Evolutionary conservation across 2,797 vertebrate species (phyloP).

Genomic region (Takifugu rubripes): DNA sequence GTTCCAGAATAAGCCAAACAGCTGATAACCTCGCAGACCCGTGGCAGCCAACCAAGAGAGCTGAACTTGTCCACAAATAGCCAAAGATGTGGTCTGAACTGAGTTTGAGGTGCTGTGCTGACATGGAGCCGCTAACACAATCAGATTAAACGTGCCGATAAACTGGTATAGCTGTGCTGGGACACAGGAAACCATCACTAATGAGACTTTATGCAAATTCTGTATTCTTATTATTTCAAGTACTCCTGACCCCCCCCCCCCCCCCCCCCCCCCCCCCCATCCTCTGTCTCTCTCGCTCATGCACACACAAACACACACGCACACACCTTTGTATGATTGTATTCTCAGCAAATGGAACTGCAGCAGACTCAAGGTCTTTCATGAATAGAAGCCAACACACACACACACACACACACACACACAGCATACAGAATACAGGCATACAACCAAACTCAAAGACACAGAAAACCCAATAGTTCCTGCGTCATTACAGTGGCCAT

Average conservation of each 20-base stretch:
- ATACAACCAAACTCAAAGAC: constrained; percentile 50
- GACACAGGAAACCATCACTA: too few species aligned
- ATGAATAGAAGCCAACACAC: constrained; percentile 40
- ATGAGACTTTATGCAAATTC: not conserved
- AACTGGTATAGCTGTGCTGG: too few species aligned
- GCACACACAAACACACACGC: constrained; percentile 1
- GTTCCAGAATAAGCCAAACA: too few species aligned
- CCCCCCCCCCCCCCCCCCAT: not conserved
- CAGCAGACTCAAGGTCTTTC: constrained; percentile 62
- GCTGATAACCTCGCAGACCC: too few species aligned
- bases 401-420: constrained; percentile 13
- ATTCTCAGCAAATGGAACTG: constrained; percentile 53
- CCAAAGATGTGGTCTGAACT: too few species aligned
- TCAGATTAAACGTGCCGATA: too few species aligned
- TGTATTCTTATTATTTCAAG: not conserved
- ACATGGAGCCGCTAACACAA: too few species aligned
- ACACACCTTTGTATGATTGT: constrained; percentile 28
- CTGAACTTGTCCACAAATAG: too few species aligned
- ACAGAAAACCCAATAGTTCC: constrained; percentile 62
- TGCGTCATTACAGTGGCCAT: constrained; percentile 73
- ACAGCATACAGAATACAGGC: constrained; percentile 14
- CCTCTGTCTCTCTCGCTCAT: not conserved
- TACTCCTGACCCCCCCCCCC: not conserved
- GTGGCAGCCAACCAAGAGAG: too few species aligned
- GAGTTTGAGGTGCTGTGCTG: too few species aligned